Conservation (phyloP, 2,888 invertebrate species). For the Ptychoptera albimana region DNA sequence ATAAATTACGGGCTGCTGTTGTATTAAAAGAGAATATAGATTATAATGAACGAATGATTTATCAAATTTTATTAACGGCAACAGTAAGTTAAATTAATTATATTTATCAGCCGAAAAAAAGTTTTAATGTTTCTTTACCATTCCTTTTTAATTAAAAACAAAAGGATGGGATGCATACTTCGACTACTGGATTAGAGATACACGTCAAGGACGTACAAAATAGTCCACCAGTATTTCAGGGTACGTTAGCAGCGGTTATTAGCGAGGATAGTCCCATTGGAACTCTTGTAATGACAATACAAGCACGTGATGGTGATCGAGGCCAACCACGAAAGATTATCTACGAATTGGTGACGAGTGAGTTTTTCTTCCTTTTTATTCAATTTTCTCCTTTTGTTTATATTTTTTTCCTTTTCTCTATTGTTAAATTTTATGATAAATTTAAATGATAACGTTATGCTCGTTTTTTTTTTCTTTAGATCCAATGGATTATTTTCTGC, state of each 20-base stretch:
- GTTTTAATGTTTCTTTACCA: too few relatives aligned
- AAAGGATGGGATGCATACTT: conserved; percentile 64
- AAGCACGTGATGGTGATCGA: conserved; percentile 71
- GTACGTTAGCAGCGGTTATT: conserved; percentile 61
- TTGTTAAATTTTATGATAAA: background rate
- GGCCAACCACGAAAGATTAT: conserved; percentile 65
- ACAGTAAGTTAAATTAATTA: conserved; percentile 43
- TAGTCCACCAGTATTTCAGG: conserved; percentile 69
- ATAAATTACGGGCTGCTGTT: conserved; percentile 54
- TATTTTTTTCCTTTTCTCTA: background rate
- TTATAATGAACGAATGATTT: conserved; percentile 62
- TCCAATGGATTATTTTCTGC: conserved; percentile 71
- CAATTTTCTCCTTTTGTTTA: too few relatives aligned
- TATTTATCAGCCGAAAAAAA: too few relatives aligned
- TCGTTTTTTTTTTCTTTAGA: conserved; percentile 34
- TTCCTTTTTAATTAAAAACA: conserved; percentile 1
- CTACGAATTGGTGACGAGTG: conserved; percentile 66
- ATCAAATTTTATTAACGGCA: conserved; percentile 59
- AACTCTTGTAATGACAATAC: conserved; percentile 58
- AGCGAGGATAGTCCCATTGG: conserved; percentile 73
- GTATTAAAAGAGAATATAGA: conserved; percentile 53
- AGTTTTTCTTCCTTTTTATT: conserved; percentile 30
- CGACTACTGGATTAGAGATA: conserved; percentile 56
- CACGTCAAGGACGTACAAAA: conserved; percentile 76
- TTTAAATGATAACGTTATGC: too few relatives aligned